Base-by-base conservation (phyloP, 1,140 invertebrate genomes). In the Hormaphis cornu region DNA sequence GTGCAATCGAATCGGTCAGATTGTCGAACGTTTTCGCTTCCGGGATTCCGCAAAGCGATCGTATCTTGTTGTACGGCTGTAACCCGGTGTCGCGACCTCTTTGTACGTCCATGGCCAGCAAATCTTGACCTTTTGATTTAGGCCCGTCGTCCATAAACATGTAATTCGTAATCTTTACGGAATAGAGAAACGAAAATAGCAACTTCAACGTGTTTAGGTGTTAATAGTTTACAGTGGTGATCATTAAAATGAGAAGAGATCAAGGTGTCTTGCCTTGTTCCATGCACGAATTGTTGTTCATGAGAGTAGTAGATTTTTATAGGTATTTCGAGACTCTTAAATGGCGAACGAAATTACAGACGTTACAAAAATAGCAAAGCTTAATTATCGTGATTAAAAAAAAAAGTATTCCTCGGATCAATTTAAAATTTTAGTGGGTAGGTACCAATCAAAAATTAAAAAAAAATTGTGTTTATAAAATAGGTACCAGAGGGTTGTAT, bases 71-170 rank as follows among this genome's bases (percentile, higher is more conserved):
- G 76, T 96, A 97, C 12, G 84, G 77, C 1, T 89, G 85, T n/a
- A 97, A 75, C 0, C 91, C 94, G 73, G 94, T 90, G 79, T 97
- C 94, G 56, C 94, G 80, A 9, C 93, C 92, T 70, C 93, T 82
- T 78, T 93, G 90, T 71, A 95, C 89, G 71, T 91, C 89, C 53
- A 93, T 83, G 0, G 93, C 85, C 0, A 88, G 90, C 72, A 95
- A 80, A 80, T 94, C 50, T 93, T 79, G 0, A 91, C 90, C 66
- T 84, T 89, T 0, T 85, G 83, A 83, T 16, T 56, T 56, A 0
- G n/a, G 53, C 3, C 8, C 5, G 14, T 22, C n/a, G 16, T 35
- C 3, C 26, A 10, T 28, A 16, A 56, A 35, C n/a, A 56, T 22
- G 9, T 10, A 35, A 16, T 56, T 56, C 14, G 53, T 24, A 12